These are phyloP conservation scores for Platysternon megacephalum DNA, from an alignment of 2,113 vertebrate species.

Conservation along the genomic window DNA sequence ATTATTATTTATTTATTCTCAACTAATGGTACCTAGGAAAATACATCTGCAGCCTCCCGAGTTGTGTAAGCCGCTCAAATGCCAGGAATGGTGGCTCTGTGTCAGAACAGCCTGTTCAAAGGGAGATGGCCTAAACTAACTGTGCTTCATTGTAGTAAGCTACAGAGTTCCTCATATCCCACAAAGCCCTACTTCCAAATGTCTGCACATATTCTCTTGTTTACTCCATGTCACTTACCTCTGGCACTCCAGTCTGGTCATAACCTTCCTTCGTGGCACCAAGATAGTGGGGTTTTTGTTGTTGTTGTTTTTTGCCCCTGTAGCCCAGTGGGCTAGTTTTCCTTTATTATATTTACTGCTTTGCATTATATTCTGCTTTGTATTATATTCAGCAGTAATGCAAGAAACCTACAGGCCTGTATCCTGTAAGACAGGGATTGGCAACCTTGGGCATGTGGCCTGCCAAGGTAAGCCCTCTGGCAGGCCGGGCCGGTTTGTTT, in stretches of 20 bases:
- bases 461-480: no score
- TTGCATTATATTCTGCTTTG: no score
- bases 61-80: neutral
- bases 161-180: neutral
- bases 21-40: conserved; percentile 9
- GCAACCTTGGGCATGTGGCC: no score
- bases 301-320: no score
- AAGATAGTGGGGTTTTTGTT: neutral
- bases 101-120: neutral
- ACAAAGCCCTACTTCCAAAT: neutral
- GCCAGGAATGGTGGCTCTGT: neutral
- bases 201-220: neutral
- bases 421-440: no score
- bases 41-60: neutral
- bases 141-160: neutral
- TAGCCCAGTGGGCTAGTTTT: no score
- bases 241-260: neutral
- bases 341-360: no score
- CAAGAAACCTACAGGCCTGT: no score
- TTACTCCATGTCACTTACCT: neutral
- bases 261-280: neutral
- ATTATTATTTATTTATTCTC: neutral
- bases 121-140: neutral
- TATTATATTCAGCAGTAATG: no score
- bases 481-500: no score